Conservation (phyloP, 2,797 vertebrate genomes). For the Phrynocephalus vlangalii region DNA sequence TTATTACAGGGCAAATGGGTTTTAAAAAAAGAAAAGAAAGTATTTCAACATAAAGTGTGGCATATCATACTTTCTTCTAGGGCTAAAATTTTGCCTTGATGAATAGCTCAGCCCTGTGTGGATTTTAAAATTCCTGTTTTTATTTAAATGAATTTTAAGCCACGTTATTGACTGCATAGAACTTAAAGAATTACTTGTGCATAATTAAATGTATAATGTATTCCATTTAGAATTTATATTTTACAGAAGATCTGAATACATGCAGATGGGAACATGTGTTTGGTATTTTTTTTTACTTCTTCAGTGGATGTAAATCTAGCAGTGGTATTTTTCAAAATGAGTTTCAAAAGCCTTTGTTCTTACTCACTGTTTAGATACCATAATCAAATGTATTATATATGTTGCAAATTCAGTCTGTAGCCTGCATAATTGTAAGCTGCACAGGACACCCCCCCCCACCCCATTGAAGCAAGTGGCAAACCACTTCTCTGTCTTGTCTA, state of each 20-base stretch:
- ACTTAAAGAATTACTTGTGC: background rate
- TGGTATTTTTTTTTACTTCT: background rate
- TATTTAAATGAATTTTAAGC: slow-evolving; percentile 23
- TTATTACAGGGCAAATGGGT: no score
- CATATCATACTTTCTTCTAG: slow-evolving; percentile 26
- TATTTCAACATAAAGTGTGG: no score
- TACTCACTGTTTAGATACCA: background rate
- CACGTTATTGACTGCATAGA: background rate
- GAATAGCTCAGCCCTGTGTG: background rate
- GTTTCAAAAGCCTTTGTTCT: background rate
- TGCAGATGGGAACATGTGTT: background rate
- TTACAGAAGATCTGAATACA: slow-evolving; percentile 2
- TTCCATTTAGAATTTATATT: background rate
- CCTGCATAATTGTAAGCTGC: no score
- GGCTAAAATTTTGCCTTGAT: rapidly evolving
- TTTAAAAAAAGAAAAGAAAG: no score
- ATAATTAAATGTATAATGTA: background rate
- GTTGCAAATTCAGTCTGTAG: slow-evolving; percentile 6
- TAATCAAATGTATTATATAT: slow-evolving; percentile 10
- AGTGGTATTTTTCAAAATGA: background rate
- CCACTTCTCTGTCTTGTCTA: no score
- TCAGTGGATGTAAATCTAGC: slow-evolving; percentile 15
- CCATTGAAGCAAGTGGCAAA: no score
- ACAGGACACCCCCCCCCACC: no score
- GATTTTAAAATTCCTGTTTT: background rate